Conservation (phyloP, 2,113 vertebrate genomes). For the Gallinago media region DNA sequence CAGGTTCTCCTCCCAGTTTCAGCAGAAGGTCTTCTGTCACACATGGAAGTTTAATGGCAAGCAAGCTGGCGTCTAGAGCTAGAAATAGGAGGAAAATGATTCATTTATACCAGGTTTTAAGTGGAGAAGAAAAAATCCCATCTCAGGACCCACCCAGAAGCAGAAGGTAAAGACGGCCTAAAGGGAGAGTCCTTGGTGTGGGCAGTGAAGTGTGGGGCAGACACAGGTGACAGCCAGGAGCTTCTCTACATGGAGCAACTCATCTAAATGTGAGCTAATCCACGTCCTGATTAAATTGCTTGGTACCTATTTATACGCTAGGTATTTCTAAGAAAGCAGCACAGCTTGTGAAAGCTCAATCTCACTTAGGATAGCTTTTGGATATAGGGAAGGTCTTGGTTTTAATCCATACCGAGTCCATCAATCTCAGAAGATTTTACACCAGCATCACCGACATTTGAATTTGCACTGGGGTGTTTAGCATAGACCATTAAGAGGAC, state of each 20-base stretch:
- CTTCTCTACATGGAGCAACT: not conserved
- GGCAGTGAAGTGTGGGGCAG: not conserved
- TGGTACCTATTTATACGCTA: not conserved
- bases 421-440: not conserved
- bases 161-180: not conserved
- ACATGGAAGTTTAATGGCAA: not conserved
- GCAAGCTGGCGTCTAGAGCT: not conserved
- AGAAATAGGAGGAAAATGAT: not conserved
- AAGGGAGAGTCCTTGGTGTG: not conserved
- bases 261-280: not conserved
- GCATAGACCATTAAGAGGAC: not conserved
- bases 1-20: not conserved
- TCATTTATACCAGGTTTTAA: not conserved
- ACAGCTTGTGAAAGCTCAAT: not conserved
- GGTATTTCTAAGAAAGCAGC: not conserved
- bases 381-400: not conserved
- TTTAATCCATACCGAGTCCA: not conserved
- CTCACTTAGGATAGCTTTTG: not conserved
- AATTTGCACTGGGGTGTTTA: not conserved
- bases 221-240: not conserved
- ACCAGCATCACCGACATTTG: not conserved
- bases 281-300: not conserved
- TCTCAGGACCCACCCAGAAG: not conserved
- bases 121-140: not conserved
- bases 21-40: not conserved